Percentiles rank a stretch among this genome's conserved stretches.
These are phyloP conservation scores for Triplophysa bombifrons DNA, from an alignment of 2,797 vertebrate species.

Conservation along the genomic window DNA sequence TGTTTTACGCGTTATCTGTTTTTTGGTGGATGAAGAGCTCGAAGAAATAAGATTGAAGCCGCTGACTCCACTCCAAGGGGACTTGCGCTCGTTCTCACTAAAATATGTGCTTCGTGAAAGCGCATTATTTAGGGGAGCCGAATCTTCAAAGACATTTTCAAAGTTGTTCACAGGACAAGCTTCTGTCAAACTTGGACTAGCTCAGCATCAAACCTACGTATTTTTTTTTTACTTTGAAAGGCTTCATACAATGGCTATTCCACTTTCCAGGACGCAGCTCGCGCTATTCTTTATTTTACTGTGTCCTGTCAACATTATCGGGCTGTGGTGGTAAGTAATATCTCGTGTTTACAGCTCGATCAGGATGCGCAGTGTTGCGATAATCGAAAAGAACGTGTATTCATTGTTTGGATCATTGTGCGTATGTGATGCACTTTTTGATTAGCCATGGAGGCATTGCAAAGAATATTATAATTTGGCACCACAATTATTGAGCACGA, in stretches of 20 bases:
- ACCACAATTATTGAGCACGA: neutral
- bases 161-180: conserved; percentile 1
- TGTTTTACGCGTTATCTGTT: conserved; percentile 51
- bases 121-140: conserved; percentile 47
- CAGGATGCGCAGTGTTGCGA: neutral
- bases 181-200: conserved; percentile 27
- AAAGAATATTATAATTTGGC: neutral
- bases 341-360: conserved; percentile 3
- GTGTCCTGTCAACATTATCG: conserved; percentile 92
- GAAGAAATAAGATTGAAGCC: conserved; percentile 67
- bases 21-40: conserved; percentile 42
- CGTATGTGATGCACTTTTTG: neutral
- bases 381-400: conserved; percentile 11
- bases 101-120: conserved; percentile 55
- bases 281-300: conserved; percentile 90
- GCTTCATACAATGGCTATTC: conserved; percentile 63
- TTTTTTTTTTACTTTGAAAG: conserved; percentile 31
- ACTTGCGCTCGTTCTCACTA: conserved; percentile 52
- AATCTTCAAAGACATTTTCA: conserved; percentile 25
- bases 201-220: conserved; percentile 26
- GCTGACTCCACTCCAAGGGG: conserved; percentile 63
- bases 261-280: conserved; percentile 84
- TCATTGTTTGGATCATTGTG: neutral
- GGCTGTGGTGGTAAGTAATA: conserved; percentile 90
- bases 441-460: neutral